A percentile compares a stretch with the other conserved stretches of the same genome.
Evolutionary conservation across 1,140 invertebrate species (phyloP).

Genomic region (Sitobion miscanthi): DNA sequence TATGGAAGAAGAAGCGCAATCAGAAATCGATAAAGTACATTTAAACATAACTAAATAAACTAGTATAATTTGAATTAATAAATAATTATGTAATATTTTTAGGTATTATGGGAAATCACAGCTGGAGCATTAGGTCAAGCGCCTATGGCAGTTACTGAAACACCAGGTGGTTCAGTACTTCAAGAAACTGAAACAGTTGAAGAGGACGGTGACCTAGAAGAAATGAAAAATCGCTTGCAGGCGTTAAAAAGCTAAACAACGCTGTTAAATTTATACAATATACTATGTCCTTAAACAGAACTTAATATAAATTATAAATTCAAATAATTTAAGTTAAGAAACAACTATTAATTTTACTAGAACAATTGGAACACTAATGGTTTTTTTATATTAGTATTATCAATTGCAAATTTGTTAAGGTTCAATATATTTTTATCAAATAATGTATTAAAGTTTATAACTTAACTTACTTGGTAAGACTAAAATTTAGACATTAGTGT

Average conservation of each 20-base stretch:
- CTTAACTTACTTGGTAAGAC: neutral
- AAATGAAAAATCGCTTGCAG: constrained; percentile 84
- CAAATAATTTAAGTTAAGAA: neutral
- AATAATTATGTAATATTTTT: constrained; percentile 57
- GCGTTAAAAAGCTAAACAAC: constrained; percentile 69
- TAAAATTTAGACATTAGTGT: neutral
- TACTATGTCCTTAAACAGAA: constrained; percentile 16
- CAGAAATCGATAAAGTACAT: constrained; percentile 87
- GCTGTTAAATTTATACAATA: neutral
- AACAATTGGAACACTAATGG: neutral
- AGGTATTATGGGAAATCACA: constrained; percentile 95
- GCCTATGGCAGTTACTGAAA: constrained; percentile 69
- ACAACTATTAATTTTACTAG: constrained; percentile 22
- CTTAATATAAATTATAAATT: neutral
- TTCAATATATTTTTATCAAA: constrained; percentile 16
- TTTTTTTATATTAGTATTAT: neutral
- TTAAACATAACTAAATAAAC: constrained; percentile 54
- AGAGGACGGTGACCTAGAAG: constrained; percentile 80
- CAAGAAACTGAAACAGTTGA: constrained; percentile 66
- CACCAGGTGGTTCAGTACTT: constrained; percentile 71
- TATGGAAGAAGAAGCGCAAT: constrained; percentile 90
- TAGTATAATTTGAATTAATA: constrained; percentile 14
- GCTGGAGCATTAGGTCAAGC: constrained; percentile 91
- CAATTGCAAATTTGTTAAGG: neutral
- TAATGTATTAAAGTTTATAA: neutral